Base-by-base conservation (phyloP, 2,888 invertebrate genomes). In the Antheraea yamamai region DNA sequence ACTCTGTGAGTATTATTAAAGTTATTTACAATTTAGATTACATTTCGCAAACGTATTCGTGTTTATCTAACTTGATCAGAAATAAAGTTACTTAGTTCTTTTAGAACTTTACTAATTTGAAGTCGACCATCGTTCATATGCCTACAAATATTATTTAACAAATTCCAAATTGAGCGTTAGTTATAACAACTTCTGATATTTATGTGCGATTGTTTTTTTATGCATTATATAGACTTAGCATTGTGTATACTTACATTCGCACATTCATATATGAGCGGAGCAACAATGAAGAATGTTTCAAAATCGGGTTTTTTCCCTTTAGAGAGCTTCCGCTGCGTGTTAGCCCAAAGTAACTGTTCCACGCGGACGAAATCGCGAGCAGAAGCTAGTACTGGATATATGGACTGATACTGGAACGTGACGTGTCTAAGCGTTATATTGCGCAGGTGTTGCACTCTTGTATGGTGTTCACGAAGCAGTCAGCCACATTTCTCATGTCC, bases 1-100 rank as follows among this genome's bases (percentile, higher is more conserved):
- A 78, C 79, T 81, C 76, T 76, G 16, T 76, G 75, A 81, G 82
- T 81, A 80, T 81, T 61, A 80, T 79, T 80, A 75, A 82, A 78
- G 77, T 76, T 79, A 75, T 79, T 77, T 75, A 76, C 68, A 77
- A 68, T 79, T 78, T 16, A 8, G 74, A 79, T 77, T 77, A 78
- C 76, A 79, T 81, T 78, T 76, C 52, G 30, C n/a, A 64, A 61
- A 61, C 30, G 74, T 61, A 74, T 75, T 70, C 70, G 76, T 77
- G 73, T 47, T 71, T 68, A 64, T 72, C n/a, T 76, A 61, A 64
- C 64, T 72, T 58, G 39, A 70, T n/a, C 70, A n/a, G 39, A 70
- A 70, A 39, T 68, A 16, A 18, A 68, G 30, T 39, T 70, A 39
- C 70, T n/a, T 23, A 68, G 68, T 35, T 70, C 61, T 61, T 61